phyloP scores from a whole-genome alignment of 1,140 invertebrate species.

The Zaprionus kolodkinae region DNA sequence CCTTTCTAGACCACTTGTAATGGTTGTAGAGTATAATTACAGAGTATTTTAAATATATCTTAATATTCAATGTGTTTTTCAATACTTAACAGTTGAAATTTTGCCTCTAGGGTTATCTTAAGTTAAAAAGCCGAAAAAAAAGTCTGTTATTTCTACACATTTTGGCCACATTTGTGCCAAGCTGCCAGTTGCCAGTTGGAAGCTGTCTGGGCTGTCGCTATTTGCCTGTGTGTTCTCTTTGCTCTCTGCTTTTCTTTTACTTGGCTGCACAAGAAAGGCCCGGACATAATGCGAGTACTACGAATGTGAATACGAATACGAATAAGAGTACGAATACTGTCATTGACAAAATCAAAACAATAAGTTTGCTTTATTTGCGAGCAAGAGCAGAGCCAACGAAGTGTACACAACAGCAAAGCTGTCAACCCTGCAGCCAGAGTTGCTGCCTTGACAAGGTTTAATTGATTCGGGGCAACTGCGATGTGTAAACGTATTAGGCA shows the following conservation, averaged over 20 bases:
- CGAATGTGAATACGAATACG: slow-evolving; percentile 20
- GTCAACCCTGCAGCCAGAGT: not conserved
- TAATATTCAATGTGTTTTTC: not conserved
- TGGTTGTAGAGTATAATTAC: too few relatives aligned
- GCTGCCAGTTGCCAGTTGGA: slow-evolving; percentile 39
- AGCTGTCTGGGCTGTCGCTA: slow-evolving; percentile 36
- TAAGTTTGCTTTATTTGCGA: slow-evolving; percentile 77
- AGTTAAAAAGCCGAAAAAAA: not conserved
- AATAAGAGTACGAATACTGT: slow-evolving; percentile 40
- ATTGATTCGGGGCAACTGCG: slow-evolving; percentile 60
- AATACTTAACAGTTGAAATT: not conserved
- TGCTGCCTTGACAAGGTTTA: slow-evolving; percentile 24
- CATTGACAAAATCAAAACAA: slow-evolving; percentile 82
- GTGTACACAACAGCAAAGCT: slow-evolving; percentile 27
- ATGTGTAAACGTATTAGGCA: not conserved
- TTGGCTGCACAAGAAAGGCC: slow-evolving; percentile 69
- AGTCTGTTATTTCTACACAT: slow-evolving; percentile 28
- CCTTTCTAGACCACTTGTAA: too few relatives aligned
- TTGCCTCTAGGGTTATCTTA: slow-evolving; percentile 1
- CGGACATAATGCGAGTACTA: slow-evolving; percentile 3
- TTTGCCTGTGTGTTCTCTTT: slow-evolving; percentile 45
- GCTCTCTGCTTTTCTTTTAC: slow-evolving; percentile 69
- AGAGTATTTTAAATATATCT: not conserved
- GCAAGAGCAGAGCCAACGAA: slow-evolving; percentile 63
- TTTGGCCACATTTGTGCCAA: slow-evolving; percentile 62